Evolutionary conservation across 1,140 invertebrate genomes (phyloP).

Genomic region (Thalassaphorura encarpata): DNA sequence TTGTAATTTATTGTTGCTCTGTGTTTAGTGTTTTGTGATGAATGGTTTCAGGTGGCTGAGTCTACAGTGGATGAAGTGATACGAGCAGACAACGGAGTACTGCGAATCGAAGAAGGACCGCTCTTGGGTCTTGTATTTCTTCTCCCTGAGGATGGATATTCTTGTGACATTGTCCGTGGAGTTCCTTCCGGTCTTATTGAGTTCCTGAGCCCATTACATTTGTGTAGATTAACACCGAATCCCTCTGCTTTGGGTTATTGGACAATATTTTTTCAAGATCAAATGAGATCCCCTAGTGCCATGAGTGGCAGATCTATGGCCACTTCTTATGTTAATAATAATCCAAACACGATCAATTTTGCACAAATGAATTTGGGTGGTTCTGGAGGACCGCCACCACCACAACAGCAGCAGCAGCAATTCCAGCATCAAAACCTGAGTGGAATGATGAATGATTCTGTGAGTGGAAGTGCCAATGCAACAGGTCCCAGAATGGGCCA

Average conservation of each 20-base stretch:
- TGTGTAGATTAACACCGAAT: constrained; percentile 80
- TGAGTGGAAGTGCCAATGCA: constrained; percentile 51
- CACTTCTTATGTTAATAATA: constrained; percentile 14
- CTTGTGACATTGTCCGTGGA: constrained; percentile 87
- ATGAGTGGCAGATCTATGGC: constrained; percentile 31
- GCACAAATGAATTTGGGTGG: background rate
- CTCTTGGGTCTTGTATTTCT: constrained; percentile 81
- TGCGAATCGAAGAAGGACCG: constrained; percentile 61
- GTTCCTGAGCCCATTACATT: constrained; percentile 76
- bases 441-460: constrained; percentile 2
- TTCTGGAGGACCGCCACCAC: background rate
- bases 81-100: constrained; percentile 76
- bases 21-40: too few relatives aligned
- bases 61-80: constrained; percentile 86
- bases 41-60: constrained; percentile 80
- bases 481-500: constrained; percentile 47
- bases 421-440: constrained; percentile 3
- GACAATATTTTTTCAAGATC: constrained; percentile 33
- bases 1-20: too few relatives aligned
- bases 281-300: constrained; percentile 31
- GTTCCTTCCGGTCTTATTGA: constrained; percentile 86
- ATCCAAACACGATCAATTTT: constrained; percentile 9
- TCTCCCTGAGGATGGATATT: constrained; percentile 95
- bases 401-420: constrained; percentile 9
- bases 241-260: constrained; percentile 66